A percentile compares a stretch with the other conserved stretches of the same genome.
These are phyloP conservation scores for Acipenser ruthenus DNA, from an alignment of 2,797 vertebrate genomes.

Conservation along the genomic window DNA sequence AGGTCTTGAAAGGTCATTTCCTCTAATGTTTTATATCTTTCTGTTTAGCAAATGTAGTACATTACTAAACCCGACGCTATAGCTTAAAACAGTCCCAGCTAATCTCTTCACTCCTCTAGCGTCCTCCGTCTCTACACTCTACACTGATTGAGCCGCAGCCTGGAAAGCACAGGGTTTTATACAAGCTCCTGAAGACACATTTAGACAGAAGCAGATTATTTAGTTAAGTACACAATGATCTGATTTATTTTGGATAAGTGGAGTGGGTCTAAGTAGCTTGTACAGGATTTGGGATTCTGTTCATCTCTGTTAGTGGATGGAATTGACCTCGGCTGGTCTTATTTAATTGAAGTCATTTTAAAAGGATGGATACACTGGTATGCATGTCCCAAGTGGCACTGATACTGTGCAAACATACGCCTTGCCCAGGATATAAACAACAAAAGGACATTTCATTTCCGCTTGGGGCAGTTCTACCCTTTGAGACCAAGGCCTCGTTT, in stretches of 20 bases:
- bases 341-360: too few species aligned
- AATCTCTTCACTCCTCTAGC: not conserved
- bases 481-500: too few species aligned
- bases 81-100: not conserved
- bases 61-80: not conserved
- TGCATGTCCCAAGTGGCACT: too few species aligned
- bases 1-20: too few species aligned
- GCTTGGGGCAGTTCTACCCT: too few species aligned
- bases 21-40: not conserved
- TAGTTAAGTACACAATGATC: not conserved
- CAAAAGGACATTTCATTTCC: too few species aligned
- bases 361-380: too few species aligned
- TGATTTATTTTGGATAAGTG: not conserved
- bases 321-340: not conserved
- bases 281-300: not conserved
- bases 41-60: not conserved
- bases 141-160: too few species aligned
- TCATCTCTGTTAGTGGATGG: not conserved
- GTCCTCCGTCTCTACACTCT: not conserved
- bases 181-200: not conserved
- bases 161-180: not conserved
- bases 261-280: not conserved
- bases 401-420: too few species aligned
- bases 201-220: not conserved
- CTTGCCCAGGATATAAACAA: too few species aligned